phyloP scores from a whole-genome alignment of 2,888 invertebrate species.

The Aphodius sticticus region DNA sequence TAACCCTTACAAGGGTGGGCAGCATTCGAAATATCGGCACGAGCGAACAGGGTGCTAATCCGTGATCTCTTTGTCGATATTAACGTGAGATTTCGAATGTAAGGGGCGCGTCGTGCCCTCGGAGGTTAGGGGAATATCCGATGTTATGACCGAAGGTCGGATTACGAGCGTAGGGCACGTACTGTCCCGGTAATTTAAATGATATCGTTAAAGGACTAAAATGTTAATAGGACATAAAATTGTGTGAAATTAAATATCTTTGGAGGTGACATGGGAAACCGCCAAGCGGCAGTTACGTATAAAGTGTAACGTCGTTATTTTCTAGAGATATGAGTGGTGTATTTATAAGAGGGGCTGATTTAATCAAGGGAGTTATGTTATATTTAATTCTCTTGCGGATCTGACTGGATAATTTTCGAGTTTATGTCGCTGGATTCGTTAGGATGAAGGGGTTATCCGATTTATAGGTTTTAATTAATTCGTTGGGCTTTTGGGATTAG shows the following conservation, averaged over 20 bases:
- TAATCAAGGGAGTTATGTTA: too few relatives aligned
- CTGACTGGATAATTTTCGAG: neutral
- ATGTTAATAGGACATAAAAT: constrained; percentile 18
- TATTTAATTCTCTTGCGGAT: too few relatives aligned
- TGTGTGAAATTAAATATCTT: constrained; percentile 17
- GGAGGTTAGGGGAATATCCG: neutral
- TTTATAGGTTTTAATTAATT: too few relatives aligned
- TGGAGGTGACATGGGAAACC: neutral
- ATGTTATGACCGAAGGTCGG: neutral
- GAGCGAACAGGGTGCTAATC: neutral
- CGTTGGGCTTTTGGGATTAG: too few relatives aligned
- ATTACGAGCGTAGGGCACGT: neutral
- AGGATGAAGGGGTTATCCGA: too few relatives aligned
- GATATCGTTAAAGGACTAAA: neutral
- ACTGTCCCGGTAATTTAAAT: constrained; percentile 11
- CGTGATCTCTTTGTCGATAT: neutral
- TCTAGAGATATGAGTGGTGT: too few relatives aligned
- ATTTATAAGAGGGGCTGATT: too few relatives aligned
- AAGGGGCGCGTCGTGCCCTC: neutral
- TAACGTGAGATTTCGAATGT: neutral
- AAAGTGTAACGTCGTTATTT: too few relatives aligned
- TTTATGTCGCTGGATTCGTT: neutral
- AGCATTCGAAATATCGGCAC: too few relatives aligned
- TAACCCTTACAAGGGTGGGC: too few relatives aligned
- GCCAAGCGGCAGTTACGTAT: too few relatives aligned